Conservation (phyloP, 2,113 vertebrate genomes). For the Mionectes macconnelli region DNA sequence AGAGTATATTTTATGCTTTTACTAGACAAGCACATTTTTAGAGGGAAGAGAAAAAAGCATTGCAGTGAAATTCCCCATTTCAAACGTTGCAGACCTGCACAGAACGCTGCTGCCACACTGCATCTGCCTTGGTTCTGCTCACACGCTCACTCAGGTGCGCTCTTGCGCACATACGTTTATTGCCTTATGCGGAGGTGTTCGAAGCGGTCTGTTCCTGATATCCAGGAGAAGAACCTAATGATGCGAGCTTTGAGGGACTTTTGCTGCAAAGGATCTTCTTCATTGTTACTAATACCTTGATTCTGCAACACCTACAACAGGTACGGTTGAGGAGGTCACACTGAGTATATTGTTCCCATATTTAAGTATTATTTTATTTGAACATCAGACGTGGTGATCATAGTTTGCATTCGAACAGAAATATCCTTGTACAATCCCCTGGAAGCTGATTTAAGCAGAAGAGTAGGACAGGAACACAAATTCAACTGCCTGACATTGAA, state of each 20-base stretch:
- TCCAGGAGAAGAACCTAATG: slow-evolving; percentile 78
- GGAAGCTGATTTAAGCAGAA: neutral
- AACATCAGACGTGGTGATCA: neutral
- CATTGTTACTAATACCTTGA: slow-evolving; percentile 46
- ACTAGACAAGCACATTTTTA: neutral
- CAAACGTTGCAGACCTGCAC: slow-evolving; percentile 18
- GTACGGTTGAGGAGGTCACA: neutral
- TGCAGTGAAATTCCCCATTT: neutral
- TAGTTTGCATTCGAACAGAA: neutral
- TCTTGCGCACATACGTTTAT: slow-evolving; percentile 60
- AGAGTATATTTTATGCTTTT: neutral
- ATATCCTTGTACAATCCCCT: neutral
- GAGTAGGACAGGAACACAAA: neutral
- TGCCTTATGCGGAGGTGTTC: slow-evolving; percentile 83
- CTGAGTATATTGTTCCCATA: neutral
- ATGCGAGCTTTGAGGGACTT: slow-evolving; percentile 75
- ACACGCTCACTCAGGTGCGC: slow-evolving; percentile 51
- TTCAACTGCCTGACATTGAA: neutral
- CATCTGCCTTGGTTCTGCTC: neutral
- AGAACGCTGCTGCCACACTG: slow-evolving; percentile 20
- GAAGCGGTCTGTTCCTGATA: slow-evolving; percentile 70
- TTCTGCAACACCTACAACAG: slow-evolving; percentile 70
- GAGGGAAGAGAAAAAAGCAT: neutral
- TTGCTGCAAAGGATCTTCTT: slow-evolving; percentile 73
- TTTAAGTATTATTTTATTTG: neutral